Evolutionary conservation across 2,888 invertebrate genomes (phyloP).

Genomic region (Ennomos fuscantarius): DNA sequence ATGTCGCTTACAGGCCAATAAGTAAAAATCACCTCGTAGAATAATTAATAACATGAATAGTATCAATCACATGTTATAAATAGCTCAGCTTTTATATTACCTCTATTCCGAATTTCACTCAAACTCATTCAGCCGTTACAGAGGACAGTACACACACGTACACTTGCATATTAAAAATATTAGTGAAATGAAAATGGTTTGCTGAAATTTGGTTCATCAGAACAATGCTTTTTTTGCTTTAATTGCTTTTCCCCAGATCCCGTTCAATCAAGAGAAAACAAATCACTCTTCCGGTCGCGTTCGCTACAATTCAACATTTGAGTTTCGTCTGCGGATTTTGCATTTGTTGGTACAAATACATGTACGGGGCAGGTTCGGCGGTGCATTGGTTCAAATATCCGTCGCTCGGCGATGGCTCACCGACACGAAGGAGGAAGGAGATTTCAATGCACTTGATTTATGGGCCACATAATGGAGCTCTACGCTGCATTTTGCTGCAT

Average conservation of each 20-base stretch:
- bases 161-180: no score
- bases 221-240: conserved; percentile 1
- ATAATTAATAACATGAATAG: no score
- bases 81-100: no score
- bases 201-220: neutral
- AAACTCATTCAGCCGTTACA: no score
- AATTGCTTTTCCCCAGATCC: conserved; percentile 7
- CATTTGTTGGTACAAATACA: conserved; percentile 41
- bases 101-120: no score
- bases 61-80: no score
- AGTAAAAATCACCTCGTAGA: no score
- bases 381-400: conserved; percentile 73
- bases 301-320: conserved; percentile 38
- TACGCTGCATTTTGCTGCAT: conserved; percentile 74
- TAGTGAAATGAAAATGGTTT: no score
- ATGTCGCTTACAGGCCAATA: no score
- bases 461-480: conserved; percentile 74
- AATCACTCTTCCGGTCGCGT: conserved; percentile 25
- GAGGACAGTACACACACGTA: no score
- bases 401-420: conserved; percentile 70
- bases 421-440: conserved; percentile 81
- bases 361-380: conserved; percentile 47
- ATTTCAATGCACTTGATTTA: conserved; percentile 83
- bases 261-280: conserved; percentile 26
- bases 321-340: conserved; percentile 37